Conservation (phyloP, 2,113 vertebrate species). For the Typhlomys cinereus region DNA sequence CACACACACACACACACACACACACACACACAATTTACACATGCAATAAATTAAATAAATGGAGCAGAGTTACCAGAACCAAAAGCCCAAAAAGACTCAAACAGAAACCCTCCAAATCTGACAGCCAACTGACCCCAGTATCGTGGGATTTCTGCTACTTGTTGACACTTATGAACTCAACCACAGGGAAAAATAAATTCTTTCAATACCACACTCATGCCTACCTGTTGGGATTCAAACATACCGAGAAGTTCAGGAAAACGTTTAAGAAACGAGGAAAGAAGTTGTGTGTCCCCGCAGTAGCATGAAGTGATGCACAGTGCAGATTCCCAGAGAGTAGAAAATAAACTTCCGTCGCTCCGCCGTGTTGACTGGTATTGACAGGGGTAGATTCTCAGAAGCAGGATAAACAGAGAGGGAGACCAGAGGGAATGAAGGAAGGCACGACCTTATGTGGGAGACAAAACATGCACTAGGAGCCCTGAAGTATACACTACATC, state of each 20-base stretch:
- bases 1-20: too few relatives aligned
- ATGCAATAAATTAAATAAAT: background rate
- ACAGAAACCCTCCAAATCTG: background rate
- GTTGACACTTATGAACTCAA: background rate
- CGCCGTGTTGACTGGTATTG: too few relatives aligned
- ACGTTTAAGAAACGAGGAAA: conserved; percentile 6
- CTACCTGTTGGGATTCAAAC: conserved; percentile 2
- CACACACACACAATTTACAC: too few relatives aligned
- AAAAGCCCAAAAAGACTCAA: background rate
- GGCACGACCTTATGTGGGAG: too few relatives aligned
- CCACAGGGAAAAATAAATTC: background rate
- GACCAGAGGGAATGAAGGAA: too few relatives aligned
- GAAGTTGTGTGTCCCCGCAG: background rate
- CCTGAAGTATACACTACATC: too few relatives aligned
- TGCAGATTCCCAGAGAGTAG: background rate
- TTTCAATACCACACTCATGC: background rate
- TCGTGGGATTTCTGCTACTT: background rate
- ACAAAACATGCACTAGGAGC: too few relatives aligned
- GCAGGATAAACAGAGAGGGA: too few relatives aligned
- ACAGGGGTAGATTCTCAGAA: too few relatives aligned
- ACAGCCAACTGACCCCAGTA: background rate
- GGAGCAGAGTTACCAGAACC: background rate
- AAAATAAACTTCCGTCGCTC: background rate
- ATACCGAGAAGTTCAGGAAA: background rate
- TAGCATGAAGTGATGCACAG: background rate